These are phyloP conservation scores for Perca flavescens DNA, from an alignment of 2,113 vertebrate genomes.

Conservation along the genomic window DNA sequence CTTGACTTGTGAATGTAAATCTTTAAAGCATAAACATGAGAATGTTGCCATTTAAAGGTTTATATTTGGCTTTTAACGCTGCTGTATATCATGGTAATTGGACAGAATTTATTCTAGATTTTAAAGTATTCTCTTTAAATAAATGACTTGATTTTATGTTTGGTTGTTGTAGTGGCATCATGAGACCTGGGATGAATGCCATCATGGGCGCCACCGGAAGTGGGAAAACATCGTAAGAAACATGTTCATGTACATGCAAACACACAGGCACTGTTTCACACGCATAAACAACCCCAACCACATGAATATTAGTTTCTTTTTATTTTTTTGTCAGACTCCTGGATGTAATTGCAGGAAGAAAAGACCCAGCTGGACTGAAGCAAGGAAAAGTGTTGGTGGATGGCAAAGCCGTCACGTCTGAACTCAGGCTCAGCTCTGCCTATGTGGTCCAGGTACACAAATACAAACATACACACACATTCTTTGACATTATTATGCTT, in stretches of 20 bases:
- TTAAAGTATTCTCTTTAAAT: neutral
- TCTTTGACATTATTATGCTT: neutral
- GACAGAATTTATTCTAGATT: neutral
- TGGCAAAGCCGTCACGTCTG: conserved; percentile 77
- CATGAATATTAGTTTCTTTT: neutral
- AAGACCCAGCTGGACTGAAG: conserved; percentile 82
- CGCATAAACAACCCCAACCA: neutral
- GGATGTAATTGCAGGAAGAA: conserved; percentile 85
- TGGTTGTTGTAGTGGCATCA: conserved; percentile 81
- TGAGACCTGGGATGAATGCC: conserved; percentile 87
- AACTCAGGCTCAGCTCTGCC: conserved; percentile 83
- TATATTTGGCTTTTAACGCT: neutral
- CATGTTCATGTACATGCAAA: neutral
- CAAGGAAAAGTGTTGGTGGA: conserved; percentile 79
- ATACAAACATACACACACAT: neutral
- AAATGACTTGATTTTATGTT: neutral
- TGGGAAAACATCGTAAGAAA: conserved; percentile 88
- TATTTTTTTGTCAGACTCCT: conserved; percentile 74
- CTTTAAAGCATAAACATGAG: neutral
- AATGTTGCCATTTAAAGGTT: neutral
- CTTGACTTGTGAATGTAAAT: neutral
- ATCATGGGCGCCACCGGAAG: conserved; percentile 88
- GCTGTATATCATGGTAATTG: neutral
- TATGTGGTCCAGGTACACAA: conserved; percentile 86
- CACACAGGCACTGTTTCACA: neutral